phyloP scores from a whole-genome alignment of 2,113 vertebrate species.

The Semnopithecus entellus region DNA sequence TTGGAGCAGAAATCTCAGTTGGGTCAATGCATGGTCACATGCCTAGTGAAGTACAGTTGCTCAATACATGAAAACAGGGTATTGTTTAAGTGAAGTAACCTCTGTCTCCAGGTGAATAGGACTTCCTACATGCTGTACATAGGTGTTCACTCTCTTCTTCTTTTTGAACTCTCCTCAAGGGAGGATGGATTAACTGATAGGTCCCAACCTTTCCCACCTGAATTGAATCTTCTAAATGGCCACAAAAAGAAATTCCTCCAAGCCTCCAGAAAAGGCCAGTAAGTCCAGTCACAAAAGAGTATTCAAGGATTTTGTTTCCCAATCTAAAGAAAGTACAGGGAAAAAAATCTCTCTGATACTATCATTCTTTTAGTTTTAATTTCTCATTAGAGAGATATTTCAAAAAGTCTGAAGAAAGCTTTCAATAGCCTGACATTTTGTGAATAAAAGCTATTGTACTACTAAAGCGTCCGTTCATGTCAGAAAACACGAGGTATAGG shows the following conservation, averaged over 20 bases:
- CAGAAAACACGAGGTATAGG: constrained; percentile 73
- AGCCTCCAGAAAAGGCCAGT: constrained; percentile 67
- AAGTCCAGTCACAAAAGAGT: constrained; percentile 76
- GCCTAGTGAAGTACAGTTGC: background rate
- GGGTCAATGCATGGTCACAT: background rate
- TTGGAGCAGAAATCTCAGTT: constrained; percentile 26
- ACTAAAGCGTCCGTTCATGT: constrained; percentile 79
- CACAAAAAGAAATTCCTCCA: constrained; percentile 66
- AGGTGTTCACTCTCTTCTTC: constrained; percentile 52
- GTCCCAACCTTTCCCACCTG: constrained; percentile 73
- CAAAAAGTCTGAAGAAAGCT: constrained; percentile 77
- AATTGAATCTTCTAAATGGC: constrained; percentile 67
- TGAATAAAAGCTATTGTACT: constrained; percentile 83
- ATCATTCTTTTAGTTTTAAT: constrained; percentile 82
- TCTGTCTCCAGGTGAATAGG: background rate
- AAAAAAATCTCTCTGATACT: constrained; percentile 66
- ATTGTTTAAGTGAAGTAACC: background rate
- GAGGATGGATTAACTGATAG: constrained; percentile 67
- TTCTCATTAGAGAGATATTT: constrained; percentile 81
- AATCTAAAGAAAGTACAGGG: constrained; percentile 56
- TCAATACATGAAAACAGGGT: constrained; percentile 31
- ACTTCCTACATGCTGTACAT: background rate
- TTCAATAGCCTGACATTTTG: constrained; percentile 71
- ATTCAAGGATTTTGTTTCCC: constrained; percentile 85
- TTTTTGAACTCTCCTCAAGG: constrained; percentile 71